Evolutionary conservation across 2,113 vertebrate genomes (phyloP), one percentile per base, ranked within the genome.

Genomic region (Etheostoma spectabile): DNA sequence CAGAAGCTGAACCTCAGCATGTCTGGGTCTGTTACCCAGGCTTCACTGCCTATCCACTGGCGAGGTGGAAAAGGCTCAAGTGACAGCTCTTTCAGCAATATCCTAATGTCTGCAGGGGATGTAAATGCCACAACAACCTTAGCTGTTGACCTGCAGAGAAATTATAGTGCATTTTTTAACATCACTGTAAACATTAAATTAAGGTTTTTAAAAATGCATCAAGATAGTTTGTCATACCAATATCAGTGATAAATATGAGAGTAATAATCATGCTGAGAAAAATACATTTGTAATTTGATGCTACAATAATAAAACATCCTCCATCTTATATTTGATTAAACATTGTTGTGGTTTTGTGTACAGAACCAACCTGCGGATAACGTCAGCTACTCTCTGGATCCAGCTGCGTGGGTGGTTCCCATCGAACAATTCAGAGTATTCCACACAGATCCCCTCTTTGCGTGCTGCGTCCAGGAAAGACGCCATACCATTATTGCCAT

Each of bases 1-100:
- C 88, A 92, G 62, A 92, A 64, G 15, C 52, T 60, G 76, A 82
- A 94, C 1, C 42, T 81, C 27, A 88, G 15, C 86, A 95, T 45
- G 12, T 88, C 62, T 16, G 80, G 65, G 13, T 92, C 69, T 2
- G 93, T 94, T n/a, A 92, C 77, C 95, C 95, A 95, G 0, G 89
- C 3, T 49, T 95, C 94, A 27, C 89, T 93, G 16, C 93, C 94
- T 12, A 95, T 91, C 95, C 94, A 95, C 82, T 95, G 94, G 10
- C 88, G 82, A 1, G 74, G 87, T 16, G 92, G 91, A 5, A 42
- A 72, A 12, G 88, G 90, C 15, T 91, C 22, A 1, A 11, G 52
- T 0, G 57, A 63, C 19, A 95, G 30, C 83, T 94, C 94, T 10
- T 92, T 74, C 19, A 95, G 0, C 10, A 95, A 18, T 0, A 93